Base-by-base conservation (phyloP, 1,140 invertebrate species). In the Orchestia grillus region DNA sequence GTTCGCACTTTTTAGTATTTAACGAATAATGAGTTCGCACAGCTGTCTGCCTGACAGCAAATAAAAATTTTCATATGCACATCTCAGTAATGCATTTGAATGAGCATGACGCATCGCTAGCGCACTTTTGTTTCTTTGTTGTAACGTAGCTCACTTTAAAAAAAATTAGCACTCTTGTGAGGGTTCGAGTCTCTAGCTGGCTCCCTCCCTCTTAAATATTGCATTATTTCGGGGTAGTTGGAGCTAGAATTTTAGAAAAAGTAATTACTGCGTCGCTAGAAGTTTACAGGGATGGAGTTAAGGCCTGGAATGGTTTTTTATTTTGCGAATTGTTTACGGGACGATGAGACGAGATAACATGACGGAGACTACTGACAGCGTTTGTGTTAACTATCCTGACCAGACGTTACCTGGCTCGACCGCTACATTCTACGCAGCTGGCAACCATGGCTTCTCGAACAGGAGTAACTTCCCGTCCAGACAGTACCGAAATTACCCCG, bases 401-500 rank as follows among this genome's bases (percentile, higher is more conserved):
- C 95, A 95, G 95, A 77, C 95, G 41, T 53, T 88, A 77, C 62
- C 62, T n/a, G 87, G 41, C 45, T 40, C 47, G 95, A 87, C 95
- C n/a, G 53, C 62, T n/a, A 8, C 95, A 8, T 44, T 23, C 87
- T 95, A 95, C 87, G 95, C 41, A 11, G 40, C 53, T 0, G 40
- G 41, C 8, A 95, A 44, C 53, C 57, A 40, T 47, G 57, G 95
- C 42, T 95, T 44, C 95, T n/a, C 11, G 8, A 77, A 77, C 95
- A 42, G 95, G 36, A 44, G 95, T 45, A 42, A 44, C 53, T 88
- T 88, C 47, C 43, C 95, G 44, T 42, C 95, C 40, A 44, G 95
- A 53, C 62, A 41, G 28, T 95, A 87, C 95, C 47, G 87, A 94
- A 94, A 94, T 47, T 94, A 95, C 95, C 95, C 47, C 16, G 95